Evolutionary conservation across 2,888 invertebrate genomes (phyloP).

Genomic region (Poecilus cupreus): DNA sequence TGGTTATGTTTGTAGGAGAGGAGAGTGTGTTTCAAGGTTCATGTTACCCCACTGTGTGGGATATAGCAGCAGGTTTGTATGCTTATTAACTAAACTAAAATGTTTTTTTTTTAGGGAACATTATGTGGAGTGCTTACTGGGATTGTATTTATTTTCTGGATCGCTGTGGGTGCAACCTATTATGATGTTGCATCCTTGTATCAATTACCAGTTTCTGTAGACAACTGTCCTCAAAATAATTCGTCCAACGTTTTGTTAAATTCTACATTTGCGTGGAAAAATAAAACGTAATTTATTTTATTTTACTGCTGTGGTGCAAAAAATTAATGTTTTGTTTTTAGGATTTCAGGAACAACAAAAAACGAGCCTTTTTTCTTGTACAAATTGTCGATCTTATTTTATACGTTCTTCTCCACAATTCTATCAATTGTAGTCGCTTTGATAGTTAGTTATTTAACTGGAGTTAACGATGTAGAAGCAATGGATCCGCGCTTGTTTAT

Average conservation of each 20-base stretch:
- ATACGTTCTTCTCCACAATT: conserved; percentile 17
- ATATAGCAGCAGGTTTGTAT: no score
- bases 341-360: background rate
- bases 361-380: conserved; percentile 37
- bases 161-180: background rate
- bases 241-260: background rate
- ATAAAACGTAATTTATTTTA: background rate
- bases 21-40: no score
- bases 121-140: background rate
- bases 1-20: no score
- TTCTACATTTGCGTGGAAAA: background rate
- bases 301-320: no score
- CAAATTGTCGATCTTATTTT: conserved; percentile 37
- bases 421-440: background rate
- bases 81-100: no score
- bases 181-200: background rate
- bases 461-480: background rate
- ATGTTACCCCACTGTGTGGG: no score
- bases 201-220: background rate
- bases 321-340: background rate
- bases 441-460: conserved; percentile 33
- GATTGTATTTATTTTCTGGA: conserved; percentile 2
- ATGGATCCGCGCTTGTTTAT: conserved; percentile 37
- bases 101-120: conserved; percentile 2
- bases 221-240: background rate